Evolutionary conservation across 2,797 vertebrate species (phyloP), one percentile per base, ranked within the genome.

Genomic region (Moxostoma hubbsi): DNA sequence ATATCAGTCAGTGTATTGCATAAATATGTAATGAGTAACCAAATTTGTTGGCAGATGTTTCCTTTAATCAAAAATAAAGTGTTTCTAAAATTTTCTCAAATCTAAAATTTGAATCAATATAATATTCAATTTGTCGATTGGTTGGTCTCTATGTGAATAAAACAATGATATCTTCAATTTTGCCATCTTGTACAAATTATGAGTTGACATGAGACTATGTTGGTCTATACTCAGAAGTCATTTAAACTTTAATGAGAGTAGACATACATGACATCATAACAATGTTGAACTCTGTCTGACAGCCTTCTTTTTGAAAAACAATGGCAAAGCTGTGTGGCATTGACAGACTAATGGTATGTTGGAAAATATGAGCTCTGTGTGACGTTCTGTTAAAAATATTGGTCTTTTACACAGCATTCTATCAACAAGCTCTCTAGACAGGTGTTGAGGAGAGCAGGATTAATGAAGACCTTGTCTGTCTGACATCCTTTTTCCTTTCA

Each of bases 331-430:
- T 57, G 69, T 49, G 62, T 50, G 53, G 61, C 68, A 65, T 64
- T 73, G 69, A 79, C 69, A 79, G 77, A 79, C 77, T 80, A 80
- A 80, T 77, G 81, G 70, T 58, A 65, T 67, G 53, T 61, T 69
- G 68, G 63, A 69, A 74, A 73, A 75, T 53, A 46, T 76, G 46
- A 76, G 77, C 62, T 58, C 13, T 5, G 53, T 73, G 69, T 65
- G 69, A 59, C 53, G n/a, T 58, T 65, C 7, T 50, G 69, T 73
- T 73, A 69, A 62, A 80, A 70, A 65, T 77, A 76, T 24, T 62
- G 36, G 59, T 70, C 65, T 50, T 83, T 73, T 76, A 83, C 53
- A 46, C 62, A 50, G 63, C 73, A 11, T 81, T 63, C 55, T 63
- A 78, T 81, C 72, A 81, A 69, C 62, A 61, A 81, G 68, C 63